Conservation (phyloP, 2,797 vertebrate genomes). For the Nannoperca australis region DNA sequence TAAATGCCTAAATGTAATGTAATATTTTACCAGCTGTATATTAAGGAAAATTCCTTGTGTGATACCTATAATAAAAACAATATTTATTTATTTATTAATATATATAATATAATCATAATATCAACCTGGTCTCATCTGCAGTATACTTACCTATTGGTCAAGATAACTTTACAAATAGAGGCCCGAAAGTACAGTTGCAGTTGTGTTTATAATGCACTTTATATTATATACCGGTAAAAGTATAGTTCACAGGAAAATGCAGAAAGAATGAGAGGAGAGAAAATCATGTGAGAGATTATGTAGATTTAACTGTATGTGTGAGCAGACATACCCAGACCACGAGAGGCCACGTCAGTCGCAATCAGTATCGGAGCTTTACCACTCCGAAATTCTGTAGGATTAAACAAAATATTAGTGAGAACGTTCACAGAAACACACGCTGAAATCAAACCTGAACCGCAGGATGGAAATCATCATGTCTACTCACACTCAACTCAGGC, state of each 20-base stretch:
- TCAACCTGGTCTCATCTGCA: conserved; percentile 3
- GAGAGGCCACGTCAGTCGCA: conserved; percentile 98
- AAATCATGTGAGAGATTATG: background rate
- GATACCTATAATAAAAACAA: background rate
- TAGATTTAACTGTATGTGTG: conserved; percentile 19
- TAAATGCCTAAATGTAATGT: too few species aligned
- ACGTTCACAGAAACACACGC: background rate
- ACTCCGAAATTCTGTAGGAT: conserved; percentile 93
- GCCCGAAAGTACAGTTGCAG: conserved; percentile 1
- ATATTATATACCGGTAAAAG: conserved; percentile 21
- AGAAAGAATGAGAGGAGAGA: background rate
- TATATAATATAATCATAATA: background rate
- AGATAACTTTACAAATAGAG: conserved; percentile 1
- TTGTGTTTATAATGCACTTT: background rate
- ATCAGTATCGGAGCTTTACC: conserved; percentile 99
- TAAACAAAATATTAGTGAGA: background rate
- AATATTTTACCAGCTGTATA: conserved; percentile 12
- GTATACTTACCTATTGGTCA: conserved; percentile 45
- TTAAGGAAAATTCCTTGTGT: background rate
- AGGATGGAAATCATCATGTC: background rate
- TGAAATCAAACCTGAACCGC: background rate
- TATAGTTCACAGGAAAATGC: background rate
- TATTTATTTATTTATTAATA: too few species aligned
- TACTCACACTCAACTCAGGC: background rate
- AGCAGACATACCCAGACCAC: conserved; percentile 98